phyloP scores from a whole-genome alignment of 2,888 invertebrate genomes.

The Morpho achilles region DNA sequence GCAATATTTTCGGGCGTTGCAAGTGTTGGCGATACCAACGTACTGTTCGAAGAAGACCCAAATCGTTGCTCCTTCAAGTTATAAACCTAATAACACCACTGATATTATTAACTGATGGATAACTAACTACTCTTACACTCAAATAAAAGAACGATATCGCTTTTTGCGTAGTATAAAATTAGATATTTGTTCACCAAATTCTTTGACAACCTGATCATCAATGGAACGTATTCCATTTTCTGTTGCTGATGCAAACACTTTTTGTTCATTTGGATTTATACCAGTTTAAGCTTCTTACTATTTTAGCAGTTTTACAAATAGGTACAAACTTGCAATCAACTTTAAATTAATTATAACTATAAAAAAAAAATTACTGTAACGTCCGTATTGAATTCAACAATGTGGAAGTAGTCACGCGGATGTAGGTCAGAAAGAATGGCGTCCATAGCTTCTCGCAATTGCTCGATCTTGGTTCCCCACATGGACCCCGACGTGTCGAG shows the following conservation, averaged over 20 bases:
- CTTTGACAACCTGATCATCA: neutral
- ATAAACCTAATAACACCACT: neutral
- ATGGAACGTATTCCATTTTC: neutral
- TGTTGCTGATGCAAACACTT: too few relatives aligned
- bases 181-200: neutral
- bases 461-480: conserved; percentile 82
- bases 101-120: neutral
- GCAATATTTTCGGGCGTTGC: conserved; percentile 77
- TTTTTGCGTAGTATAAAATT: neutral
- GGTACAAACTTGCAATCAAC: neutral
- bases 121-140: neutral
- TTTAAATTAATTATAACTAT: too few relatives aligned
- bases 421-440: conserved; percentile 82
- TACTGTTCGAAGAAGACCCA: conserved; percentile 32
- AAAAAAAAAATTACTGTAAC: conserved; percentile 31
- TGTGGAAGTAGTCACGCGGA: conserved; percentile 82
- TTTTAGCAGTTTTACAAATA: neutral
- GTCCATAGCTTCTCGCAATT: conserved; percentile 83
- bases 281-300: neutral
- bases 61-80: conserved; percentile 56
- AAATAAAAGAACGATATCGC: neutral
- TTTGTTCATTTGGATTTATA: neutral
- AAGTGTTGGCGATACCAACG: conserved; percentile 67
- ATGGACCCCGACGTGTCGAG: conserved; percentile 88
- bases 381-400: conserved; percentile 82